Evolutionary conservation across 1,140 invertebrate species (phyloP), one percentile per base, ranked within the genome.

Genomic region (Zaprionus inermis): DNA sequence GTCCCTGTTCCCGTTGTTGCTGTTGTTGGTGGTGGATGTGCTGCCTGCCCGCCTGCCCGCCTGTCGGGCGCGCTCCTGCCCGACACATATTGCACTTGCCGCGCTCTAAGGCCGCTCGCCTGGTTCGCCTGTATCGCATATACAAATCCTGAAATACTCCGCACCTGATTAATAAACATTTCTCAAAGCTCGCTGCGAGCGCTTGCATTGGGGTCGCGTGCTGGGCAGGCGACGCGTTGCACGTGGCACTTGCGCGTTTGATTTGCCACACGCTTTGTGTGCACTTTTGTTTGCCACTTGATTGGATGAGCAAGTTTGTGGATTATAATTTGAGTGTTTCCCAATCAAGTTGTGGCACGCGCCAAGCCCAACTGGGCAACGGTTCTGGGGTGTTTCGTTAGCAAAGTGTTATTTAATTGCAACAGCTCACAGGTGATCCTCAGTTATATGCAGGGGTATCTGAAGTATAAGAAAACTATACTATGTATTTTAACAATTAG

Each of bases 61-160:
- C 22, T 24, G 22, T 24, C 22, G 22, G 1, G 2, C 22, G 24
- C 11, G 3, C 44, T 16, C 18, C 18, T 20, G 77, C 52, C 69
- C 78, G 81, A 75, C 81, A 78, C 81, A 84, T 84, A 84, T 88
- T 83, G 79, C 80, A 83, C 84, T 78, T 88, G 82, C 72, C 57
- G 51, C 38, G 49, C 72, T 74, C 72, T 58, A 81, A 82, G 81
- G 81, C 51, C 59, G 34, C n/a, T n/a, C n/a, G n/a, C n/a, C n/a
- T n/a, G n/a, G n/a, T n/a, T n/a, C n/a, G n/a, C n/a, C n/a, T n/a
- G n/a, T n/a, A n/a, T n/a, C n/a, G n/a, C n/a, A n/a, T n/a, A n/a
- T n/a, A n/a, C 59, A 74, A 63, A 59, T 74, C 46, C 44, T 58
- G 18, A 60, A 64, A 44, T 32, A 64, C 30, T 60, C 68, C 76